phyloP scores from a whole-genome alignment of 2,797 vertebrate species.

The Synaphobranchus kaupii region DNA sequence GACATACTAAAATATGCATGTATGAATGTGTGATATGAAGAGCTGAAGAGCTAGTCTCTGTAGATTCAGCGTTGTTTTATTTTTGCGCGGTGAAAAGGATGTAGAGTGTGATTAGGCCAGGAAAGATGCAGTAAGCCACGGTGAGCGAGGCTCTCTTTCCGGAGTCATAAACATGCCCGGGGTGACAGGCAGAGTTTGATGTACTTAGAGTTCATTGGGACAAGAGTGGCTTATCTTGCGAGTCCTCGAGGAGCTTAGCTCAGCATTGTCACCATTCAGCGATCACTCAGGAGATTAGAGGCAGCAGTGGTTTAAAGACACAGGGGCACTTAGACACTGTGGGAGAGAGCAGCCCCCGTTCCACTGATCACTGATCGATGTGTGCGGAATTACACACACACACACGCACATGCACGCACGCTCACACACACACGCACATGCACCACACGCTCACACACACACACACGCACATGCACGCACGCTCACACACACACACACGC shows the following conservation, averaged over 20 bases:
- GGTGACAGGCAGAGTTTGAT: conserved; percentile 9
- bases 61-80: not conserved
- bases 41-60: not conserved
- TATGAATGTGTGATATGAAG: not conserved
- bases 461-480: not conserved
- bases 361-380: not conserved
- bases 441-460: not conserved
- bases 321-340: not conserved
- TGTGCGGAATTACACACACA: not conserved
- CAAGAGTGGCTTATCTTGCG: conserved; percentile 32
- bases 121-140: not conserved
- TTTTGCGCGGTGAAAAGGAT: not conserved
- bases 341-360: not conserved
- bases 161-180: conserved; percentile 17
- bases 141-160: conserved; percentile 8
- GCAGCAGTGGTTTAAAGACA: conserved; percentile 30
- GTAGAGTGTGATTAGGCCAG: not conserved
- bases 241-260: conserved; percentile 37
- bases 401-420: not conserved
- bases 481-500: no score
- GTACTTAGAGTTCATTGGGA: conserved; percentile 29
- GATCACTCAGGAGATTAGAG: conserved; percentile 36
- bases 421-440: not conserved
- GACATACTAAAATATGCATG: not conserved
- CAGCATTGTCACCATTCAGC: conserved; percentile 20